These are phyloP conservation scores for Homarus americanus DNA, from an alignment of 1,140 invertebrate species.

Conservation along the genomic window DNA sequence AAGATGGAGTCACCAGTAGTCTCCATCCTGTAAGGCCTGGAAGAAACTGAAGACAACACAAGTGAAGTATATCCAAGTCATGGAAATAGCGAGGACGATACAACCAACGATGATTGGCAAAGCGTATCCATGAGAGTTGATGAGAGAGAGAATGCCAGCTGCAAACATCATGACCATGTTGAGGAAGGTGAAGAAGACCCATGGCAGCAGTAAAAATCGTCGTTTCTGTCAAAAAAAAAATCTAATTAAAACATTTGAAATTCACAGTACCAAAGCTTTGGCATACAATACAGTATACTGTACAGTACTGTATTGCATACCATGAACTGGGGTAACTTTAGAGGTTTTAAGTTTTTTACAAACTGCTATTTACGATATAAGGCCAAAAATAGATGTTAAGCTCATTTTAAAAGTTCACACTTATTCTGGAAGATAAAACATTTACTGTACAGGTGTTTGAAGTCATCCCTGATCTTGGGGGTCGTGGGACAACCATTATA, in stretches of 20 bases:
- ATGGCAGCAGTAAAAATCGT: conserved; percentile 72
- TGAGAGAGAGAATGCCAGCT: conserved; percentile 71
- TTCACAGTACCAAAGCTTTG: neutral
- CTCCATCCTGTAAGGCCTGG: conserved; percentile 73
- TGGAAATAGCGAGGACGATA: conserved; percentile 67
- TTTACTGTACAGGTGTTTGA: too few species aligned
- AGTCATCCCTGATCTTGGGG: too few species aligned
- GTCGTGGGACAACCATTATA: too few species aligned
- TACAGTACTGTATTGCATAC: too few species aligned
- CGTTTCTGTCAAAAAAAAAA: conserved; percentile 65
- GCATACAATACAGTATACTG: neutral
- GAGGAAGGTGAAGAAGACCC: conserved; percentile 74
- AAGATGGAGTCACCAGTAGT: conserved; percentile 71
- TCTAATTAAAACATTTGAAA: neutral
- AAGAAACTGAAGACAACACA: conserved; percentile 75
- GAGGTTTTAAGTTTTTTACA: too few species aligned
- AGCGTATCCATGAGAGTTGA: conserved; percentile 73
- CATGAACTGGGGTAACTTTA: too few species aligned
- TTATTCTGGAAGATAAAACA: too few species aligned
- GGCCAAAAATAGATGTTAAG: too few species aligned
- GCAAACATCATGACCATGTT: conserved; percentile 75
- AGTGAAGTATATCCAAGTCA: conserved; percentile 73
- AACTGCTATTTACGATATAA: too few species aligned
- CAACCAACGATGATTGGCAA: conserved; percentile 67
- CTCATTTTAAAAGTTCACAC: too few species aligned